phyloP scores from a whole-genome alignment of 2,888 invertebrate species.

The Athalia rosae region DNA sequence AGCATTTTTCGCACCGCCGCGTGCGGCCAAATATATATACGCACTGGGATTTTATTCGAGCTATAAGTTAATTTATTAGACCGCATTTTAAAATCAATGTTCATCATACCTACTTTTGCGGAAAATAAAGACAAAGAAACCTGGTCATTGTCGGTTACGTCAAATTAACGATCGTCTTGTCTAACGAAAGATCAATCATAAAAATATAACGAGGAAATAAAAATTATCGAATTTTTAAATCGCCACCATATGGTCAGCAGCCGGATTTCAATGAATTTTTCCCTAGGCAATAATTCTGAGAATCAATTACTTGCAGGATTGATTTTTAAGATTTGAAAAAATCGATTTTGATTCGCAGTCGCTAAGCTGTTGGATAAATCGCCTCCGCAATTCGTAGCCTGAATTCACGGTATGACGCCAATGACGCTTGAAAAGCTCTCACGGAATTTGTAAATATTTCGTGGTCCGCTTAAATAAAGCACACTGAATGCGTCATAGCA shows the following conservation, averaged over 20 bases:
- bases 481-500: constrained; percentile 46
- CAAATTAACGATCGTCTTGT: too few relatives aligned
- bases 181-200: too few relatives aligned
- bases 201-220: too few relatives aligned
- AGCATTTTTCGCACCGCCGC: constrained; percentile 19
- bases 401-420: background rate
- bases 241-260: too few relatives aligned
- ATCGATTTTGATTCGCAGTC: background rate
- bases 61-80: constrained; percentile 33
- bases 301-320: too few relatives aligned
- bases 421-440: constrained; percentile 26
- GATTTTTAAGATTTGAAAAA: too few relatives aligned
- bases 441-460: constrained; percentile 63
- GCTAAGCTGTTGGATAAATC: background rate
- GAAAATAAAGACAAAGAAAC: too few relatives aligned
- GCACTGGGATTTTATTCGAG: constrained; percentile 5
- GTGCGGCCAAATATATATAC: constrained; percentile 16
- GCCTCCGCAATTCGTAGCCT: background rate
- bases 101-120: background rate
- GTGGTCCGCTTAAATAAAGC: constrained; percentile 60
- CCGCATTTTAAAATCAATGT: constrained; percentile 28
- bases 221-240: too few relatives aligned
- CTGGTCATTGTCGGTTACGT: background rate
- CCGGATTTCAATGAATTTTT: too few relatives aligned
- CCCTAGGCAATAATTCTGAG: too few relatives aligned